phyloP scores from a whole-genome alignment of 2,797 vertebrate genomes.

The Austrolebias charrua region DNA sequence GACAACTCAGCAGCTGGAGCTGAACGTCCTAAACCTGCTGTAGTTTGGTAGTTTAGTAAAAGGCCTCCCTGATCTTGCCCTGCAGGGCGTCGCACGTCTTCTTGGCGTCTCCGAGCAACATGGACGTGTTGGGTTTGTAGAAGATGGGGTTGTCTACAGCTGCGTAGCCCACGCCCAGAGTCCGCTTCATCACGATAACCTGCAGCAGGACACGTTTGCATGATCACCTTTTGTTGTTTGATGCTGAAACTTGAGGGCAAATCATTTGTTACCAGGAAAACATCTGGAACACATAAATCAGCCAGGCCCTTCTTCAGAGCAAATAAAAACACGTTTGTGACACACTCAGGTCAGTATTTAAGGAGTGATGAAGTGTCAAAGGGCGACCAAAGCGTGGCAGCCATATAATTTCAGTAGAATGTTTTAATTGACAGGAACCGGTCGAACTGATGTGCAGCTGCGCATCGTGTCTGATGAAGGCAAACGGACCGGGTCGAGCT shows the following conservation, averaged over 20 bases:
- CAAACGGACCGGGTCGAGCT: too few species aligned
- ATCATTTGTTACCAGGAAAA: too few species aligned
- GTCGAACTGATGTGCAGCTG: too few species aligned
- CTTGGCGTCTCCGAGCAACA: constrained; percentile 83
- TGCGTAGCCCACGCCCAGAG: constrained; percentile 83
- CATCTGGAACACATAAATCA: too few species aligned
- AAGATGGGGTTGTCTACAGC: constrained; percentile 85
- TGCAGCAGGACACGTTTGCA: constrained; percentile 24
- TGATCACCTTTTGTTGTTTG: background rate
- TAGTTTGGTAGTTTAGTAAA: constrained; percentile 50
- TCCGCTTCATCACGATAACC: constrained; percentile 87
- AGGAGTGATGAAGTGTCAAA: too few species aligned
- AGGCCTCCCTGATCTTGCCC: constrained; percentile 78
- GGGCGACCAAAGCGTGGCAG: too few species aligned
- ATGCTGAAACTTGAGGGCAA: background rate
- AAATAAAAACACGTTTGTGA: background rate
- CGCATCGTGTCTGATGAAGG: too few species aligned
- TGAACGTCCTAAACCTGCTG: background rate
- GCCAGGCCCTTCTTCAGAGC: too few species aligned
- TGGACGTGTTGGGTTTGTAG: constrained; percentile 82
- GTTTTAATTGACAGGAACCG: too few species aligned
- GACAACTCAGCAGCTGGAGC: constrained; percentile 3
- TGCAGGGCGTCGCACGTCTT: constrained; percentile 78
- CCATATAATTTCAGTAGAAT: too few species aligned
- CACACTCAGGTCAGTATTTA: too few species aligned